These are phyloP conservation scores for Caenorhabditis elegans DNA, from an alignment of 1,140 invertebrate species.

Conservation along the genomic window DNA sequence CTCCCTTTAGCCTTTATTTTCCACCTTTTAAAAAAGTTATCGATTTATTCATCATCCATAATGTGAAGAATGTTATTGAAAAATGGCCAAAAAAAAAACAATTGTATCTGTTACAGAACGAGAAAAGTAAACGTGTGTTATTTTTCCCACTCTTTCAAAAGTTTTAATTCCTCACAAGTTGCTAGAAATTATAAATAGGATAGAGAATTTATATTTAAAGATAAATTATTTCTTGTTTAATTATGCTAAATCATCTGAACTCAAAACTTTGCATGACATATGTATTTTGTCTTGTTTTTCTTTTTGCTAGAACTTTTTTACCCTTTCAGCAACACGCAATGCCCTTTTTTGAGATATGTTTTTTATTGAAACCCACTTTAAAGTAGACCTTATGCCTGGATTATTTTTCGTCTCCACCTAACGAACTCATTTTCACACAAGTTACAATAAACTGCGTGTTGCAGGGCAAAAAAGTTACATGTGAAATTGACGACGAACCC, in stretches of 20 bases:
- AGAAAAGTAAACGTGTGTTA: too few species aligned
- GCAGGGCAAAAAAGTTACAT: slow-evolving; percentile 20
- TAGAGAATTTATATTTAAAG: too few species aligned
- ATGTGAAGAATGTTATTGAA: too few species aligned
- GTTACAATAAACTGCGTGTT: slow-evolving; percentile 13
- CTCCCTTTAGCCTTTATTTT: not conserved
- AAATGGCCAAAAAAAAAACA: too few species aligned
- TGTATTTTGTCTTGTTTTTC: too few species aligned
- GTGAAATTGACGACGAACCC: slow-evolving; percentile 27
- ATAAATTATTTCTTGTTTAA: not conserved
- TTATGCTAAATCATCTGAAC: not conserved
- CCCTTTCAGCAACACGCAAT: slow-evolving; percentile 12
- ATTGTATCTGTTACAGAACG: too few species aligned
- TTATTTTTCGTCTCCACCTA: not conserved
- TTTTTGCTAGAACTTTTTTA: not conserved
- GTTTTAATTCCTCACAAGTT: too few species aligned
- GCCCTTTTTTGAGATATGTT: not conserved
- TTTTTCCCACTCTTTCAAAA: too few species aligned
- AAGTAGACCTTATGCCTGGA: not conserved
- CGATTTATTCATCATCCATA: too few species aligned
- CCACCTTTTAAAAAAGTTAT: not conserved
- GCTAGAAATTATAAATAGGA: too few species aligned
- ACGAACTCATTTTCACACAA: not conserved
- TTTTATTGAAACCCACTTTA: not conserved
- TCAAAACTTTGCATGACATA: not conserved